A percentile compares a stretch with the other conserved stretches of the same genome.
phyloP scores from a whole-genome alignment of 1,140 invertebrate genomes.

The Cepaea nemoralis region DNA sequence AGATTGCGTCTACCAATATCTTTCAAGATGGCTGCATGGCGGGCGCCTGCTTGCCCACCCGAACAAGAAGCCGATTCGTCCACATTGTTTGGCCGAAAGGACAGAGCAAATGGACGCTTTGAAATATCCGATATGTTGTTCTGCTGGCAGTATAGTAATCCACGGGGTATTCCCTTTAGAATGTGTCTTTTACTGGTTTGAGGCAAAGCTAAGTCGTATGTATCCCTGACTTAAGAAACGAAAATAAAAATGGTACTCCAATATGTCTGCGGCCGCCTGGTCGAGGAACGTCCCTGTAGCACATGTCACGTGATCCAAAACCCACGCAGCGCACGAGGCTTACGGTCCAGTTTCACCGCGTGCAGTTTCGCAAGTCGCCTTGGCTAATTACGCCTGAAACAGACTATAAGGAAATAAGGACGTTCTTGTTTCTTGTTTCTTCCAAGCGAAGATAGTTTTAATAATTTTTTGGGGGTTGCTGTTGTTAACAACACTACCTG shows the following conservation, averaged over 20 bases:
- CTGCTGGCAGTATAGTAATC: not conserved
- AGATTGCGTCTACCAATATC: too few species aligned
- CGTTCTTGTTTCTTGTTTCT: too few species aligned
- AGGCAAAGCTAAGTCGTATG: not conserved
- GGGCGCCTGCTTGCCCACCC: too few species aligned
- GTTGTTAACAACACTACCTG: too few species aligned
- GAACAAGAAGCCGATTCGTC: too few species aligned
- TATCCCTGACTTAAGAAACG: not conserved
- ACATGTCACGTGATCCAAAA: conserved; percentile 18
- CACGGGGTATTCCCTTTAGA: not conserved
- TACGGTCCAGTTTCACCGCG: not conserved
- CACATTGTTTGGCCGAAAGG: too few species aligned
- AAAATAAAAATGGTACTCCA: not conserved
- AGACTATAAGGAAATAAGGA: conserved; percentile 15
- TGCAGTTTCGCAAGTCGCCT: not conserved
- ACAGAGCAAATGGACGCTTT: too few species aligned
- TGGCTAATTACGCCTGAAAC: not conserved
- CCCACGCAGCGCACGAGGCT: conserved; percentile 7
- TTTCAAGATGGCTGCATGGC: too few species aligned
- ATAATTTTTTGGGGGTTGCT: too few species aligned
- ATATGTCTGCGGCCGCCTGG: not conserved
- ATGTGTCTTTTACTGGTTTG: not conserved
- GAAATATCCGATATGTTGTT: not conserved
- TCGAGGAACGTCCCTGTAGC: not conserved
- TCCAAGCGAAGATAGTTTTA: too few species aligned